A percentile compares a stretch with the other conserved stretches of the same genome.
phyloP scores from a whole-genome alignment of 1,140 invertebrate genomes.

The Drosophila littoralis region DNA sequence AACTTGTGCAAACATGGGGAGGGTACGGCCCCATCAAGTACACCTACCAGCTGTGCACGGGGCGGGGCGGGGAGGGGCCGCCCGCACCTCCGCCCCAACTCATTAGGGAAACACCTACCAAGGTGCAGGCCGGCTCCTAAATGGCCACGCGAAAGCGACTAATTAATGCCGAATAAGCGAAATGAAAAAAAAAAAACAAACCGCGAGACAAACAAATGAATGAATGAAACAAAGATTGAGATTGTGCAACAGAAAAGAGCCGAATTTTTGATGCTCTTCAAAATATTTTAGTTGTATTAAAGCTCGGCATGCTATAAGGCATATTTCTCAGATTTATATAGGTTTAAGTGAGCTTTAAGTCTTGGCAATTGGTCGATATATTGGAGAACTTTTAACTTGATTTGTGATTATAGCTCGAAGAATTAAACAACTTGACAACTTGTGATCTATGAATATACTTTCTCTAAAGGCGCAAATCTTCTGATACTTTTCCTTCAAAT shows the following conservation, averaged over 20 bases:
- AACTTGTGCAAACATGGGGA: slow-evolving; percentile 66
- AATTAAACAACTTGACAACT: too few species aligned
- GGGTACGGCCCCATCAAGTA: slow-evolving; percentile 65
- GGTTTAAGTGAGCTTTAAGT: too few species aligned
- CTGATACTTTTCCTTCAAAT: too few species aligned
- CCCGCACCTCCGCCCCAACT: slow-evolving; percentile 67
- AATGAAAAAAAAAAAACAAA: slow-evolving; percentile 28
- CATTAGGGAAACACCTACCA: slow-evolving; percentile 76
- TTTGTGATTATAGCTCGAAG: too few species aligned
- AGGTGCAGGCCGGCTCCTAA: slow-evolving; percentile 30
- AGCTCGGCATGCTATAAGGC: too few species aligned
- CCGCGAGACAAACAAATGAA: slow-evolving; percentile 69
- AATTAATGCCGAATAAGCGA: slow-evolving; percentile 72
- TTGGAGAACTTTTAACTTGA: too few species aligned
- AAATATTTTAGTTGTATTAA: too few species aligned
- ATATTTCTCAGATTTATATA: too few species aligned
- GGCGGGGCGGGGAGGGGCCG: slow-evolving; percentile 52
- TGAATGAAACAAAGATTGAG: slow-evolving; percentile 34
- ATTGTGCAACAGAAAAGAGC: background rate
- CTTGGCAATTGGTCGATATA: too few species aligned
- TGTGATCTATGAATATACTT: too few species aligned
- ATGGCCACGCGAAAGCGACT: slow-evolving; percentile 72
- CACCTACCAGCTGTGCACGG: slow-evolving; percentile 40
- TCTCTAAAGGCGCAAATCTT: too few species aligned
- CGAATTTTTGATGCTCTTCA: slow-evolving; percentile 42